Evolutionary conservation across 2,113 vertebrate species (phyloP).

Genomic region (Trinectes maculatus): DNA sequence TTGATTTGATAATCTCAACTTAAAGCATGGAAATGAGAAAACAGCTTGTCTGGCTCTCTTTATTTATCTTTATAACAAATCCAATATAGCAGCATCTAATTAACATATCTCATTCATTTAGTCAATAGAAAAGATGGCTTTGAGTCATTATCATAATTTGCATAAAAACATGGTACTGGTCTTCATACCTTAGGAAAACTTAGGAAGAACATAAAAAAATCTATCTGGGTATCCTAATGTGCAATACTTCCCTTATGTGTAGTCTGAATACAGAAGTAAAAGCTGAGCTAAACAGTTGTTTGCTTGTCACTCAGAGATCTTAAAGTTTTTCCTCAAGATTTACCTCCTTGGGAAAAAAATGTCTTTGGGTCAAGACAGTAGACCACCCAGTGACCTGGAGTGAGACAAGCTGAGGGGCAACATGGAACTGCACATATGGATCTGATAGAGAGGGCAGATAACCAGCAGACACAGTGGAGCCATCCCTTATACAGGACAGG

Average conservation of each 20-base stretch:
- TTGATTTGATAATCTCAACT: too few relatives aligned
- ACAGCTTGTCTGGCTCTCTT: neutral
- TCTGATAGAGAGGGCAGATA: constrained; percentile 73
- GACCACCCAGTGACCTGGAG: constrained; percentile 41
- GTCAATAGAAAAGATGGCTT: neutral
- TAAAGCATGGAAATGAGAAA: neutral
- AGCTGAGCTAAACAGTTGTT: neutral
- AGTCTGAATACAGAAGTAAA: neutral
- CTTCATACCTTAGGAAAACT: too few relatives aligned
- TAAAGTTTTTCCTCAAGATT: constrained; percentile 30
- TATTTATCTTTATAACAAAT: too few relatives aligned
- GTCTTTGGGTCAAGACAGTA: constrained; percentile 22
- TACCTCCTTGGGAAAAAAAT: neutral
- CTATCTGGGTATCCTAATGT: too few relatives aligned
- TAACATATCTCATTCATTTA: neutral
- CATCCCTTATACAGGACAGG: constrained; percentile 77
- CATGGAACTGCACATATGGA: constrained; percentile 68
- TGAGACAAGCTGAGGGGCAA: constrained; percentile 26
- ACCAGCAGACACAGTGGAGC: constrained; percentile 77
- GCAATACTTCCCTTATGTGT: too few relatives aligned
- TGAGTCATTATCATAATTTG: too few relatives aligned
- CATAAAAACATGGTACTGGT: too few relatives aligned
- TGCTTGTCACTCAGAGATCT: constrained; percentile 3
- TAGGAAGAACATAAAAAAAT: too few relatives aligned
- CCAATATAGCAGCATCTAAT: neutral